Evolutionary conservation across 2,797 vertebrate genomes (phyloP).

Genomic region (Macroramphosus scolopax): DNA sequence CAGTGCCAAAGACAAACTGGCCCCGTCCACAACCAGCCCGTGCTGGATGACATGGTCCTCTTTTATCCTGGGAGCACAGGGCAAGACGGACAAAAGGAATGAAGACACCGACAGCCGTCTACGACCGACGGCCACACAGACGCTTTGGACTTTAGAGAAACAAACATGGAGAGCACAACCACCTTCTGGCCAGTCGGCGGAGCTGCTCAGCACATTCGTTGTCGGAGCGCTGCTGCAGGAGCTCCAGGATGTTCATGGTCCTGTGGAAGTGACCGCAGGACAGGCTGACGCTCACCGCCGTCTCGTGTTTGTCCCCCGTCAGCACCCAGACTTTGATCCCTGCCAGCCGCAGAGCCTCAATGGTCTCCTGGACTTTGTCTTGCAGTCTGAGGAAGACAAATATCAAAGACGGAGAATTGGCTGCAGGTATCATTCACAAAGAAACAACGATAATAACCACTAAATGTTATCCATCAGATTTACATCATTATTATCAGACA

Average conservation of each 20-base stretch:
- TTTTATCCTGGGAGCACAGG: conserved; percentile 79
- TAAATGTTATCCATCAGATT: too few relatives aligned
- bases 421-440: too few relatives aligned
- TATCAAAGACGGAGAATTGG: background rate
- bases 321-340: conserved; percentile 98
- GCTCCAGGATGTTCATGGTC: conserved; percentile 95
- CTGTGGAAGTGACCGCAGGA: conserved; percentile 96
- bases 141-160: background rate
- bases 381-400: conserved; percentile 79
- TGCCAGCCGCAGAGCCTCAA: conserved; percentile 90
- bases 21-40: conserved; percentile 94
- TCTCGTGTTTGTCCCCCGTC: conserved; percentile 96
- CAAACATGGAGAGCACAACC: background rate
- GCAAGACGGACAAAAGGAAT: background rate
- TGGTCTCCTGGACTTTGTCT: conserved; percentile 96
- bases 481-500: too few relatives aligned
- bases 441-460: too few relatives aligned
- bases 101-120: background rate
- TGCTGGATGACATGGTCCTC: conserved; percentile 97
- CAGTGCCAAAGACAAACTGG: conserved; percentile 93
- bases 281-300: conserved; percentile 93
- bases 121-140: background rate
- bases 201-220: conserved; percentile 90
- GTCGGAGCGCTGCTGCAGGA: conserved; percentile 90
- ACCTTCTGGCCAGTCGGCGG: conserved; percentile 88